Conservation (phyloP, 2,797 vertebrate species). For the Pyrocephalus nanus region DNA sequence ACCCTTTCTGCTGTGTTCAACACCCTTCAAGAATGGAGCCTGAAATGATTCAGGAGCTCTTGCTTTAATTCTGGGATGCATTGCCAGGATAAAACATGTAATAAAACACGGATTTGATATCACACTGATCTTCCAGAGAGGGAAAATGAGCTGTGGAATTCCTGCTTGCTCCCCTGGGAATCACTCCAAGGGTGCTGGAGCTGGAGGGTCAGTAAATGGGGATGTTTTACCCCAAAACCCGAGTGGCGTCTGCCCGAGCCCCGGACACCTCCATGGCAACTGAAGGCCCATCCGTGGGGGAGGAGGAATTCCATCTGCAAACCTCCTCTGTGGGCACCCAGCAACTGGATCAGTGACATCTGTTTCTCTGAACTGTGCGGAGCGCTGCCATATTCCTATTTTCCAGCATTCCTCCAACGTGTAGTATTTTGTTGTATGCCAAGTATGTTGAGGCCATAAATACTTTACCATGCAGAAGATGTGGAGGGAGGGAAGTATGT, state of each 20-base stretch:
- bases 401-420: constrained; percentile 25
- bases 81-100: neutral
- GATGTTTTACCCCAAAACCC: fast-evolving
- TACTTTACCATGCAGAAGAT: constrained; percentile 29
- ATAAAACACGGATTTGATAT: neutral
- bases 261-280: neutral
- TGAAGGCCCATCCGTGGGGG: neutral
- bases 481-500: neutral
- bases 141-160: neutral
- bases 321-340: neutral
- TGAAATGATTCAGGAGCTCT: neutral
- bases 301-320: neutral
- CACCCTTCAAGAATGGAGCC: neutral
- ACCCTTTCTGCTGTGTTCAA: fast-evolving
- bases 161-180: neutral
- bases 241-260: neutral
- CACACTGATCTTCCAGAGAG: neutral
- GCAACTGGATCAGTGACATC: neutral
- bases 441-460: constrained; percentile 24
- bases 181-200: neutral
- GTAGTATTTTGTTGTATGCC: neutral
- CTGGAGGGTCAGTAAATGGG: neutral
- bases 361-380: neutral
- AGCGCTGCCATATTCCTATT: neutral
- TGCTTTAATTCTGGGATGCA: neutral